phyloP scores from a whole-genome alignment of 2,113 vertebrate genomes.

The Callopanchax toddi region DNA sequence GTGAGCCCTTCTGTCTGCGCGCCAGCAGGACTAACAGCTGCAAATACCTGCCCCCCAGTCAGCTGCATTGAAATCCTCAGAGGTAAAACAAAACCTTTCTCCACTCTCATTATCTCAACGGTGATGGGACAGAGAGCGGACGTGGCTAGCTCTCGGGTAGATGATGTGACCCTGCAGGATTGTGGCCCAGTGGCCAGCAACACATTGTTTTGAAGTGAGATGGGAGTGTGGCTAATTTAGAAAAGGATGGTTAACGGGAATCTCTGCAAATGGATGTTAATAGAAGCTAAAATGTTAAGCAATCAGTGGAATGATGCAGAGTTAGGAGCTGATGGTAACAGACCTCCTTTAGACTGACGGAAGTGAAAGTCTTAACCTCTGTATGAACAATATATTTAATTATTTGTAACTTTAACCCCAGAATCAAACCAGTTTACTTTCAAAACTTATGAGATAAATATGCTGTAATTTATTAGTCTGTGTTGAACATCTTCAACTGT shows the following conservation, averaged over 20 bases:
- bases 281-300: constrained; percentile 13
- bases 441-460: no score
- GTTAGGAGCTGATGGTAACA: no score
- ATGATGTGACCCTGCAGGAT: constrained; percentile 69
- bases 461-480: no score
- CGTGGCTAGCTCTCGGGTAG: constrained; percentile 25
- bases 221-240: constrained; percentile 58
- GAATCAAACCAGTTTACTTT: no score
- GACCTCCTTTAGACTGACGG: no score
- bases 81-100: constrained; percentile 79
- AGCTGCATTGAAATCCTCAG: constrained; percentile 66
- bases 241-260: constrained; percentile 53
- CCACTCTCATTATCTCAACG: constrained; percentile 64
- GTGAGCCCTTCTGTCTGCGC: constrained; percentile 75
- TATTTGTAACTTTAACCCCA: no score
- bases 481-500: no score
- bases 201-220: constrained; percentile 63
- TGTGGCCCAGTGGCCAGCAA: constrained; percentile 43
- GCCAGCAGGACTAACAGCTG: constrained; percentile 76
- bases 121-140: constrained; percentile 57
- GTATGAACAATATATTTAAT: no score
- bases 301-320: background rate
- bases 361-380: no score
- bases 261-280: constrained; percentile 37
- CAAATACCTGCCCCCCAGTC: constrained; percentile 77